Percentiles rank a stretch among this genome's conserved stretches.
phyloP scores from a whole-genome alignment of 2,888 invertebrate species.

The Isotomurus palustris region DNA sequence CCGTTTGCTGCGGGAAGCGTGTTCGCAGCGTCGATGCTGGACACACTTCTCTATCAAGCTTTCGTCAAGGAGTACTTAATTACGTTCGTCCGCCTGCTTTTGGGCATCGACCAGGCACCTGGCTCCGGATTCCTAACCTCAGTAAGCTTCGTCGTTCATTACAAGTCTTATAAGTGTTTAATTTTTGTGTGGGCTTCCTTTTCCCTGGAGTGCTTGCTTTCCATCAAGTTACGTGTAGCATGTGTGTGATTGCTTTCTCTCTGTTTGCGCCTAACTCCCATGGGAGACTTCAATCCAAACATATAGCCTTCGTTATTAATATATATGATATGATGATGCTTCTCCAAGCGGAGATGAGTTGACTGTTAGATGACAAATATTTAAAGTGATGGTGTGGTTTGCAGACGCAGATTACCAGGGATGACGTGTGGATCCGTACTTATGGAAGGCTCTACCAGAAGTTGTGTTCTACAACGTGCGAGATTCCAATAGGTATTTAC shows the following conservation, averaged over 20 bases:
- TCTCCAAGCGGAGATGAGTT: neutral
- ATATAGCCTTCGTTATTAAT: too few relatives aligned
- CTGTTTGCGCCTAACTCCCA: too few relatives aligned
- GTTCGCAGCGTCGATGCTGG: slow-evolving; percentile 97
- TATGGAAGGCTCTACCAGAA: slow-evolving; percentile 97
- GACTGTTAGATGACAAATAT: neutral
- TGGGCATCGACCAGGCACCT: slow-evolving; percentile 96
- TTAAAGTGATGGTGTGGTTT: slow-evolving; percentile 32
- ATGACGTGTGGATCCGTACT: slow-evolving; percentile 97
- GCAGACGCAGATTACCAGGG: slow-evolving; percentile 92
- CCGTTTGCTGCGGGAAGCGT: slow-evolving; percentile 92
- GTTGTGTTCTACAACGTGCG: slow-evolving; percentile 93
- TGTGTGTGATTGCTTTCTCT: too few relatives aligned
- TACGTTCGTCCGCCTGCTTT: slow-evolving; percentile 85
- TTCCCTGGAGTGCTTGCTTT: too few relatives aligned
- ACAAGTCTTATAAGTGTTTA: too few relatives aligned
- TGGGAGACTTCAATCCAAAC: too few relatives aligned
- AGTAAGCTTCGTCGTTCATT: slow-evolving; percentile 68
- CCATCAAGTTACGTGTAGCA: too few relatives aligned
- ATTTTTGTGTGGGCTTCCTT: too few relatives aligned
- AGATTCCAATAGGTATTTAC: slow-evolving; percentile 51
- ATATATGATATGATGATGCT: too few relatives aligned
- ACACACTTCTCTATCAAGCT: slow-evolving; percentile 71
- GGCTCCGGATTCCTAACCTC: slow-evolving; percentile 96
- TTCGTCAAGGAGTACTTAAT: slow-evolving; percentile 98